Percentiles rank a stretch among this genome's conserved stretches.
Evolutionary conservation across 2,113 vertebrate species (phyloP).

Genomic region (Gallinago jamesoni): DNA sequence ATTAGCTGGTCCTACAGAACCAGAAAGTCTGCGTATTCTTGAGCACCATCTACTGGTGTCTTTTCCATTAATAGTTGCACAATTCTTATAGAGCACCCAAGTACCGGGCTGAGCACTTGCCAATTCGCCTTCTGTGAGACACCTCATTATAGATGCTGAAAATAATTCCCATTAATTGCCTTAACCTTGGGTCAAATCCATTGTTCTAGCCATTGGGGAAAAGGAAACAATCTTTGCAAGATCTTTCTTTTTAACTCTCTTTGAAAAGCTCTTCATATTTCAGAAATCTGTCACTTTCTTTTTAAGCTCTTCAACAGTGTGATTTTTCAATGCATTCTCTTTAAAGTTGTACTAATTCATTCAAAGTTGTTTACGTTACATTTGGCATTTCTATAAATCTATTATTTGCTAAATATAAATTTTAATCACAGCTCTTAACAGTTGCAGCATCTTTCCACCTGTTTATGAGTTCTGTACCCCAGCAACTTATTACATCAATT

Average conservation of each 20-base stretch:
- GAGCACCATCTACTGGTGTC: conserved; percentile 35
- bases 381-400: not conserved
- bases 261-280: not conserved
- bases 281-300: not conserved
- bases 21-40: not conserved
- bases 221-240: not conserved
- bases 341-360: not conserved
- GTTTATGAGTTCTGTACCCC: not conserved
- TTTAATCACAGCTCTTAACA: not conserved
- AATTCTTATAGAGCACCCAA: accelerated
- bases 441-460: not conserved
- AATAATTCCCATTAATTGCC: not conserved
- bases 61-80: not conserved
- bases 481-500: not conserved
- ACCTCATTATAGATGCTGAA: not conserved
- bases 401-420: not conserved
- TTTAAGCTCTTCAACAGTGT: not conserved
- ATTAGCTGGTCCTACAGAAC: not conserved
- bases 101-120: not conserved
- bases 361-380: not conserved
- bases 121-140: not conserved
- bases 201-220: not conserved
- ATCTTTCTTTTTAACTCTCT: not conserved
- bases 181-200: not conserved
- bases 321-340: not conserved